These are phyloP conservation scores for Chiridota heheva DNA, from an alignment of 35 echinoderm and acorn worm species.

Conservation along the genomic window DNA sequence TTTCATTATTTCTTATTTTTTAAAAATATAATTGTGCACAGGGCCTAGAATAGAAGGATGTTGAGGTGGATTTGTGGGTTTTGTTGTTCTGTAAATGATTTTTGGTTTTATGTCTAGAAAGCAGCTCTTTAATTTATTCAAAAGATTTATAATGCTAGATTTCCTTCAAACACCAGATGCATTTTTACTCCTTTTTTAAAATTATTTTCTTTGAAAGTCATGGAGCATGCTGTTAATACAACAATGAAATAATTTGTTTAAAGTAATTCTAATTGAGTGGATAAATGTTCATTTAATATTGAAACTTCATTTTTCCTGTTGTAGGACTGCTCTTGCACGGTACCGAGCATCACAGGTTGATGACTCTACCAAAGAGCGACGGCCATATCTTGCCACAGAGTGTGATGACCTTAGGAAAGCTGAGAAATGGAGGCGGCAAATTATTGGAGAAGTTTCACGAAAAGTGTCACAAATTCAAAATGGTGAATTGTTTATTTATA, in stretches of 20 bases:
- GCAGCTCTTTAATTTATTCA: neutral
- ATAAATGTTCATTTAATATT: neutral
- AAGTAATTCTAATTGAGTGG: neutral
- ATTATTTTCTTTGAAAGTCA: neutral
- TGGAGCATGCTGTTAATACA: too few species aligned
- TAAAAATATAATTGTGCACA: too few species aligned
- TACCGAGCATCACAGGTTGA: constrained; percentile 84
- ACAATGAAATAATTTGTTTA: neutral
- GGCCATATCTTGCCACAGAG: constrained; percentile 92
- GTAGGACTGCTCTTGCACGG: constrained; percentile 90
- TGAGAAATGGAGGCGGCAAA: constrained; percentile 98
- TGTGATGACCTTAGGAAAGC: constrained; percentile 88
- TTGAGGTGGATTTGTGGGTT: too few species aligned
- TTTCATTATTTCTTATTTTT: too few species aligned
- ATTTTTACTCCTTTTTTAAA: neutral
- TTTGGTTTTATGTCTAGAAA: too few species aligned
- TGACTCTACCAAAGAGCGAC: constrained; percentile 74
- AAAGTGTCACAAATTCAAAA: constrained; percentile 99
- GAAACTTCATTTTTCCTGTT: neutral
- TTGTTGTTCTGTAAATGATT: too few species aligned
- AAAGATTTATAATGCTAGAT: neutral
- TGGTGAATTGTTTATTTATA: constrained; percentile 45
- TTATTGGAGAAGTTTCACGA: constrained; percentile 89
- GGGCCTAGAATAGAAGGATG: too few species aligned
- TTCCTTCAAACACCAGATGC: neutral